phyloP scores from a whole-genome alignment of 2,888 invertebrate species.

The Axea sp. region DNA sequence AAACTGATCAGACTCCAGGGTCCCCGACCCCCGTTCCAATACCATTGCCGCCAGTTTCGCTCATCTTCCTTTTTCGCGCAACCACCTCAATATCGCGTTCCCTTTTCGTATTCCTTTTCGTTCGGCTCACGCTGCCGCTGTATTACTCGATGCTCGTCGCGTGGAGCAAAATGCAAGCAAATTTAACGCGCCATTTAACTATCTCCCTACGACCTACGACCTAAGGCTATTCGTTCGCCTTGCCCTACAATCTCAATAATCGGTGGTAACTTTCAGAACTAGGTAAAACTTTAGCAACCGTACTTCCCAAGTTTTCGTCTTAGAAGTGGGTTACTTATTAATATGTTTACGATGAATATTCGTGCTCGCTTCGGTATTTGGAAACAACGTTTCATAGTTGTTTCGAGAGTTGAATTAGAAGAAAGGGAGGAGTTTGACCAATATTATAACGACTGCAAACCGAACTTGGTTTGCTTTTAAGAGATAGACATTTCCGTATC shows the following conservation, averaged over 20 bases:
- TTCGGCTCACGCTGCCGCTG: constrained; percentile 36
- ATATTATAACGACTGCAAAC: constrained; percentile 15
- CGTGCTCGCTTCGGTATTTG: constrained; percentile 1
- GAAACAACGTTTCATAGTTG: no score
- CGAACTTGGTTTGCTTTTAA: constrained; percentile 2
- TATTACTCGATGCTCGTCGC: constrained; percentile 52
- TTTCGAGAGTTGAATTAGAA: no score
- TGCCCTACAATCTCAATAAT: constrained; percentile 52
- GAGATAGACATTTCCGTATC: background rate
- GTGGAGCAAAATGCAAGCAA: constrained; percentile 73
- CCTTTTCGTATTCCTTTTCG: constrained; percentile 48
- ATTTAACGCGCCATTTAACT: constrained; percentile 77
- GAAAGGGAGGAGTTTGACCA: no score
- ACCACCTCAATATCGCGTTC: constrained; percentile 52
- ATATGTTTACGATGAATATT: constrained; percentile 32
- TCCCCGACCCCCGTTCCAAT: constrained; percentile 55
- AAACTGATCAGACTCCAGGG: constrained; percentile 74
- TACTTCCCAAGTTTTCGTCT: constrained; percentile 34
- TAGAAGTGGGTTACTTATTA: constrained; percentile 27
- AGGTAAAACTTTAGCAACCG: constrained; percentile 35
- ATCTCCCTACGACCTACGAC: constrained; percentile 68
- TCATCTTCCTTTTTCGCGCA: constrained; percentile 51
- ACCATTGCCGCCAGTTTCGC: constrained; percentile 39
- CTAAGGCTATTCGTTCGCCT: constrained; percentile 48
- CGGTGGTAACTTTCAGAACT: constrained; percentile 34